These are phyloP conservation scores for Acromyrmex echinatior DNA, from an alignment of 1,140 invertebrate genomes.

Conservation along the genomic window DNA sequence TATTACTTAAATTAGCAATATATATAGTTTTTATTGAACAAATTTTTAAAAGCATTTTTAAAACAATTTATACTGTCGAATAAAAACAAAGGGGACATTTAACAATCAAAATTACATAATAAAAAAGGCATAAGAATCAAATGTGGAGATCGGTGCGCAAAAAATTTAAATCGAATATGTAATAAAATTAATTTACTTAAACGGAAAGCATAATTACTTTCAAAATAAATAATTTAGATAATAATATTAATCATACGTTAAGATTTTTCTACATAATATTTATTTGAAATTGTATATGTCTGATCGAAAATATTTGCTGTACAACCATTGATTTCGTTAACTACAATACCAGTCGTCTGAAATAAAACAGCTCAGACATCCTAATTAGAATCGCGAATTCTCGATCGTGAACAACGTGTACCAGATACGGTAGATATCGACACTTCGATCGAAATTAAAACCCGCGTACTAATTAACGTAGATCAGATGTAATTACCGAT, in stretches of 20 bases:
- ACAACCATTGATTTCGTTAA: not conserved
- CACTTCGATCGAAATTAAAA: slow-evolving; percentile 60
- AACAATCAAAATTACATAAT: too few relatives aligned
- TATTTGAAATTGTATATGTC: not conserved
- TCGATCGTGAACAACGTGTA: slow-evolving; percentile 35
- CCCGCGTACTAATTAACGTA: slow-evolving; percentile 68
- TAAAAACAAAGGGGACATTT: too few relatives aligned
- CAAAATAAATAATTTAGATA: not conserved
- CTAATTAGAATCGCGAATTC: slow-evolving; percentile 64
- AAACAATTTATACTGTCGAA: not conserved
- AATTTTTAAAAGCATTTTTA: not conserved
- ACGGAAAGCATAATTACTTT: not conserved
- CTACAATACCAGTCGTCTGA: not conserved
- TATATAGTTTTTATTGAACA: not conserved
- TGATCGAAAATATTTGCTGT: not conserved
- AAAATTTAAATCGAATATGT: too few relatives aligned
- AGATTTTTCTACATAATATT: not conserved
- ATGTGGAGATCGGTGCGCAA: too few relatives aligned
- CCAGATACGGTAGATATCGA: slow-evolving; percentile 30
- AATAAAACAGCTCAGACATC: slow-evolving; percentile 50
- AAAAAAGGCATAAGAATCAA: too few relatives aligned
- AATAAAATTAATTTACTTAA: too few relatives aligned
- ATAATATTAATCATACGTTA: not conserved
- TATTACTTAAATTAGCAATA: not conserved
- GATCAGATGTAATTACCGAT: slow-evolving; percentile 73